These are phyloP conservation scores for Oscheius sp. DNA, from an alignment of 2,888 invertebrate species.

Conservation along the genomic window DNA sequence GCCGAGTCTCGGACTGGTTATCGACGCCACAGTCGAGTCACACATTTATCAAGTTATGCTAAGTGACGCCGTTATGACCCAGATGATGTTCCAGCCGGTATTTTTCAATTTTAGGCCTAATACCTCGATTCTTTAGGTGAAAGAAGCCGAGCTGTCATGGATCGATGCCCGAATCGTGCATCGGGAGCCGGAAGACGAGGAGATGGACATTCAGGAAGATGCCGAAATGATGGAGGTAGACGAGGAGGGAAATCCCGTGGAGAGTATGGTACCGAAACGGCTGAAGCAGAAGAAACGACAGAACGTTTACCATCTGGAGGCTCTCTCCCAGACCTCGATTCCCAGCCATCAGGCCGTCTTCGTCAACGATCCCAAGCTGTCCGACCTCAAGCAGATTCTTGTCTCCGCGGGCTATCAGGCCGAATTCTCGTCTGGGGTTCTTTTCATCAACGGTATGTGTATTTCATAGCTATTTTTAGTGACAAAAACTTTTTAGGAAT, in stretches of 20 bases:
- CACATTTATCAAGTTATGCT: slow-evolving; percentile 90
- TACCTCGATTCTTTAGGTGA: slow-evolving; percentile 79
- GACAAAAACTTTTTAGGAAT: slow-evolving; percentile 78
- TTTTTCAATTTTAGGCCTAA: slow-evolving; percentile 1
- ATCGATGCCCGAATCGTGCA: slow-evolving; percentile 76
- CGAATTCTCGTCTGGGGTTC: slow-evolving; percentile 89
- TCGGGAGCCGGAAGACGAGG: slow-evolving; percentile 51
- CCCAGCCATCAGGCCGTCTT: slow-evolving; percentile 82
- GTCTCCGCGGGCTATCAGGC: slow-evolving; percentile 71
- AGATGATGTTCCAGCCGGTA: slow-evolving; percentile 36
- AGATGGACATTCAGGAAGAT: slow-evolving; percentile 33
- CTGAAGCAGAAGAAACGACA: slow-evolving; percentile 27
- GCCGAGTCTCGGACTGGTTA: slow-evolving; percentile 82
- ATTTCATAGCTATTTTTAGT: too few relatives aligned
- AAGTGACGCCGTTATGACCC: slow-evolving; percentile 55
- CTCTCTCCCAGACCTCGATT: slow-evolving; percentile 57
- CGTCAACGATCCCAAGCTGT: slow-evolving; percentile 90
- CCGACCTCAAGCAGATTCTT: slow-evolving; percentile 85
- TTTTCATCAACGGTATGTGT: slow-evolving; percentile 83
- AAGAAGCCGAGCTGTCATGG: slow-evolving; percentile 95
- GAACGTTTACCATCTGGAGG: slow-evolving; percentile 58
- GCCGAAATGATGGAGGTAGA: slow-evolving; percentile 41
- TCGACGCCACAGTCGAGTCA: slow-evolving; percentile 96
- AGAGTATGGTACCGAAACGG: slow-evolving; percentile 24
- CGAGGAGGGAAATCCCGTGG: slow-evolving; percentile 15